These are phyloP conservation scores for Balaeniceps rex DNA, from an alignment of 2,113 vertebrate genomes.

Conservation along the genomic window DNA sequence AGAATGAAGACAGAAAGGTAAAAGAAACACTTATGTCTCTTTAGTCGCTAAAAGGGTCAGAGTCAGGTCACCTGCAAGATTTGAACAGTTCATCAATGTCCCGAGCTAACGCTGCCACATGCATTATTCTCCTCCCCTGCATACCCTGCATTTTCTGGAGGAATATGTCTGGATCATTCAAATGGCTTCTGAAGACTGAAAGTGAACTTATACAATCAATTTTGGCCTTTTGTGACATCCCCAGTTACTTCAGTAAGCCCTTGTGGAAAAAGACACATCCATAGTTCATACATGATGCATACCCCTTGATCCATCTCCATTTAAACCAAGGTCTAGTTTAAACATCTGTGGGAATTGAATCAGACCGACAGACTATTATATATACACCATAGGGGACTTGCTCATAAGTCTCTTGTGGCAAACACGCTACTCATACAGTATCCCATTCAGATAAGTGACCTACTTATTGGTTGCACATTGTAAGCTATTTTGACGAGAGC, in stretches of 20 bases:
- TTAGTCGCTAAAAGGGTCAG: not conserved
- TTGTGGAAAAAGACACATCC: slow-evolving; percentile 11
- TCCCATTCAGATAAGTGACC: slow-evolving; percentile 41
- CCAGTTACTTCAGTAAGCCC: not conserved
- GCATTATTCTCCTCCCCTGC: slow-evolving; percentile 6
- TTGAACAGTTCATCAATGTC: slow-evolving; percentile 5
- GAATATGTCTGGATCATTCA: slow-evolving; percentile 8
- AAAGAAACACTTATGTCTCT: not conserved
- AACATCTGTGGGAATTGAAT: slow-evolving; percentile 11
- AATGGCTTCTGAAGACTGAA: slow-evolving; percentile 7
- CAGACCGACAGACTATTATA: not conserved
- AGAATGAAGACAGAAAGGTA: not conserved
- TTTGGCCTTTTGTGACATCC: slow-evolving; percentile 22
- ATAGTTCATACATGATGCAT: not conserved
- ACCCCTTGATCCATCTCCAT: slow-evolving; percentile 18
- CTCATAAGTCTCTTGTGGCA: slow-evolving; percentile 20
- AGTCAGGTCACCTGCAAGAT: slow-evolving; percentile 4
- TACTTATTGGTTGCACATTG: slow-evolving; percentile 37
- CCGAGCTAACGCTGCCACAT: not conserved
- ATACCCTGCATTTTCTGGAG: slow-evolving; percentile 16
- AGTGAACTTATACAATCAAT: slow-evolving; percentile 19
- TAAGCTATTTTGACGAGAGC: slow-evolving; percentile 18
- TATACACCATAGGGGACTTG: not conserved
- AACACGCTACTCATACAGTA: slow-evolving; percentile 18
- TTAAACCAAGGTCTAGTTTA: slow-evolving; percentile 27